Evolutionary conservation across 2,113 vertebrate genomes (phyloP).

Genomic region (Xenopus borealis): DNA sequence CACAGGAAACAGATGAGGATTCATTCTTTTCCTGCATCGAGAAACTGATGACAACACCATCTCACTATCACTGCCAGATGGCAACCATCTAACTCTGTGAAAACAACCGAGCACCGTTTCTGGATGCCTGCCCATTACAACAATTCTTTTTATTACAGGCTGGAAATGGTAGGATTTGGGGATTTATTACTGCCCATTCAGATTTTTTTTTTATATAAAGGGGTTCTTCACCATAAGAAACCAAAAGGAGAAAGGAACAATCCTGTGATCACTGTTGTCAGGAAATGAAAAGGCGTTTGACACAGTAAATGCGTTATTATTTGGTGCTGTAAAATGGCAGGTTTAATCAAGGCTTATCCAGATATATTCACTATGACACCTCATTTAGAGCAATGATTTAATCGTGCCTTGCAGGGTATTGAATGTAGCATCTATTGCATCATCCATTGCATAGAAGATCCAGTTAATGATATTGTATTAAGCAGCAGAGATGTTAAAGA

Average conservation of each 20-base stretch:
- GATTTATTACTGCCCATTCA: constrained; percentile 44
- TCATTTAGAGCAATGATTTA: not conserved
- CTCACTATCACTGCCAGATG: constrained; percentile 86
- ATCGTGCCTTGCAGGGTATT: not conserved
- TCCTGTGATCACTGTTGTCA: not conserved
- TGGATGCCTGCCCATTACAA: constrained; percentile 83
- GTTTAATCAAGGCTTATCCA: not conserved
- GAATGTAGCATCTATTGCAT: no score
- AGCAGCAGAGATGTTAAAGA: no score
- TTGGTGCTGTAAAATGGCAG: not conserved
- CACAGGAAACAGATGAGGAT: constrained; percentile 99
- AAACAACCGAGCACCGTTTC: constrained; percentile 85
- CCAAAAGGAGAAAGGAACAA: constrained; percentile 10
- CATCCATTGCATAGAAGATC: no score
- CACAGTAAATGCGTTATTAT: not conserved
- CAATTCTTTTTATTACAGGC: constrained; percentile 65
- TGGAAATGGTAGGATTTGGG: constrained; percentile 55
- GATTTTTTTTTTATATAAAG: constrained; percentile 10
- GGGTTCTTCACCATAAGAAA: constrained; percentile 25
- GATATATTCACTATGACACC: not conserved
- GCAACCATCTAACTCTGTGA: constrained; percentile 78
- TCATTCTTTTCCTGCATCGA: constrained; percentile 89
- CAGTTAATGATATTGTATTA: no score
- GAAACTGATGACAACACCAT: constrained; percentile 89
- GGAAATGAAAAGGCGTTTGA: not conserved